Evolutionary conservation across 2,797 vertebrate genomes (phyloP), one percentile per base, ranked within the genome.

Genomic region (Allobates femoralis): DNA sequence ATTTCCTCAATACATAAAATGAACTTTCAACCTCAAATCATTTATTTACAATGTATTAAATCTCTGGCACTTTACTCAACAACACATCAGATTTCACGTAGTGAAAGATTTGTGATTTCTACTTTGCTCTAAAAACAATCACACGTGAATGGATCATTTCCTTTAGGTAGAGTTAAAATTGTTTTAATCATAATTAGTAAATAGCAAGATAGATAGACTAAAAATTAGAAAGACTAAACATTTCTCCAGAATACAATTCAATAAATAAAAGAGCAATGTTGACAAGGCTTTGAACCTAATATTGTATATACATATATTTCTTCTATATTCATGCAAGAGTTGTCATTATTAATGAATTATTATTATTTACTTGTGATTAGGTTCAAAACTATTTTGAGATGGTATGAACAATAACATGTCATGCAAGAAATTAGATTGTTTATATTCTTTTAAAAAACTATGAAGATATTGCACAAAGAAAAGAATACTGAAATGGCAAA

Each of bases 101-200:
- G 37, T 23, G 67, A 71, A 71, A 71, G 18, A 23, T 71, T 37
- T 41, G 67, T n/a, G 34, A 71, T n/a, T 71, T 71, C 19, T 71
- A 23, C 67, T 37, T 71, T 71, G 8, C 67, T 71, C 34, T 71
- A 19, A 21, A 71, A 71, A 71, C 67, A 71, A 37, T 41, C 67
- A 23, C 10, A 21, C 19, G 30, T 37, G 16, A 21, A 71, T 41
- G 3, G 34, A 37, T 71, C 19, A 41, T 71, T 71, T 71, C 10
- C 19, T 71, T 71, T 11, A 37, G 66, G 14, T 18, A 71, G 23
- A 21, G 67, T 71, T 23, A 71, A 71, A 23, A n/a, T n/a, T n/a
- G n/a, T 71, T 37, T 37, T 41, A 32, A 71, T 37, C 14, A 8
- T 37, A 41, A 32, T 34, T 30, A 34, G 64, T 7, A 34, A 34